Evolutionary conservation across 1,140 invertebrate genomes (phyloP).

Genomic region (Drosophila orosa): DNA sequence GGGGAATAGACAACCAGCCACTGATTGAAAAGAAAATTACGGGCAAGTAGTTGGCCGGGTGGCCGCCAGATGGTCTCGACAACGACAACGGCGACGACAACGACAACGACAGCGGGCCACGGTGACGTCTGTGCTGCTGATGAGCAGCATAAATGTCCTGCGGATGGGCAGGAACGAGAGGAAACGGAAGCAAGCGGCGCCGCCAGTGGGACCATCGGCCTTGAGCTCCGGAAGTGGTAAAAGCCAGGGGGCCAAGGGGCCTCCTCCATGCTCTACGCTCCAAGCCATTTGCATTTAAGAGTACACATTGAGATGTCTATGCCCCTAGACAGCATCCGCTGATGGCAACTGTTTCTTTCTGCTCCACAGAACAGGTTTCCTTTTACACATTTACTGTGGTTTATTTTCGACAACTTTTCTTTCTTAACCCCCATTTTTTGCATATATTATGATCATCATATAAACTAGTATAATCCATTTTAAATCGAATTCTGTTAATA

Average conservation of each 20-base stretch:
- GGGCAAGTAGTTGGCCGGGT: constrained; percentile 62
- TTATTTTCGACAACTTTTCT: neutral
- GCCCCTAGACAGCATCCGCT: constrained; percentile 31
- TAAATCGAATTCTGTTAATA: too few relatives aligned
- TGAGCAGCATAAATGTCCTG: constrained; percentile 71
- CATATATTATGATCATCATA: neutral
- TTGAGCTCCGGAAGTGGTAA: constrained; percentile 69
- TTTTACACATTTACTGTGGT: constrained; percentile 20
- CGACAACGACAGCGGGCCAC: constrained; percentile 17
- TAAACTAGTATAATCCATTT: neutral
- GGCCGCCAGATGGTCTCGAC: constrained; percentile 57
- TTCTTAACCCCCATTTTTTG: too few relatives aligned
- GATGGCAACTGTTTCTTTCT: constrained; percentile 52
- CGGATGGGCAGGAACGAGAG: constrained; percentile 30
- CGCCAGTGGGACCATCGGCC: constrained; percentile 54
- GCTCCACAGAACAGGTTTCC: constrained; percentile 27
- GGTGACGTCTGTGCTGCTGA: constrained; percentile 46
- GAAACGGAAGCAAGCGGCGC: constrained; percentile 73
- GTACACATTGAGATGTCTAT: constrained; percentile 42
- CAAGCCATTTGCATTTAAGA: constrained; percentile 65
- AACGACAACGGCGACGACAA: constrained; percentile 5
- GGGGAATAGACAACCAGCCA: constrained; percentile 61
- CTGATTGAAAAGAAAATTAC: constrained; percentile 82
- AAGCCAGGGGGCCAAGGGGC: constrained; percentile 43
- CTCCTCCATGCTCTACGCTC: constrained; percentile 1